Percentiles rank a stretch among this genome's conserved stretches.
Conservation (phyloP, 2,888 invertebrate species). For the Philereme vetulata region DNA sequence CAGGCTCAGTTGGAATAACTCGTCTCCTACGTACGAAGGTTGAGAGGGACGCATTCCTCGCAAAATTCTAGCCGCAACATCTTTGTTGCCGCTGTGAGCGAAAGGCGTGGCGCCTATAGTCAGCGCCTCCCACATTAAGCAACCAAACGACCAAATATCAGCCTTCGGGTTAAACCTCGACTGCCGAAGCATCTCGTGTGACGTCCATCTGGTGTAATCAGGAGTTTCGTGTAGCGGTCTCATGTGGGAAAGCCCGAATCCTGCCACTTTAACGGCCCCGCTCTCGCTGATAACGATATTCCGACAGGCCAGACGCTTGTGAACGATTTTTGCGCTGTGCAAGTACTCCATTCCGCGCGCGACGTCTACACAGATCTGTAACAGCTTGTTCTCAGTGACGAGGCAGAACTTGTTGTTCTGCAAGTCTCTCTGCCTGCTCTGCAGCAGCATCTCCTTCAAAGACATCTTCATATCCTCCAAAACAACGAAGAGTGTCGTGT, state of each 20-base stretch:
- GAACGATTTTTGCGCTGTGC: constrained; percentile 86
- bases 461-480: constrained; percentile 87
- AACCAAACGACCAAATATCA: constrained; percentile 93
- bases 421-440: constrained; percentile 82
- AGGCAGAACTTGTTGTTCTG: constrained; percentile 83
- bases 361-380: constrained; percentile 87
- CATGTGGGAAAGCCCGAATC: constrained; percentile 89
- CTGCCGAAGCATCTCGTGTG: constrained; percentile 89
- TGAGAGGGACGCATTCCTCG: constrained; percentile 89
- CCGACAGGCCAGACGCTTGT: constrained; percentile 88
- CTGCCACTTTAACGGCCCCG: constrained; percentile 88
- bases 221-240: constrained; percentile 85
- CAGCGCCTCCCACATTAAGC: constrained; percentile 92
- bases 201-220: constrained; percentile 91
- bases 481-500: constrained; percentile 89
- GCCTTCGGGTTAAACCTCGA: constrained; percentile 88
- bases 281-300: constrained; percentile 87
- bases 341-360: constrained; percentile 89
- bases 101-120: constrained; percentile 92
- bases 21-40: constrained; percentile 89
- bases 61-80: constrained; percentile 87
- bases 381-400: constrained; percentile 84
- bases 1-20: constrained; percentile 91
- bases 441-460: constrained; percentile 88
- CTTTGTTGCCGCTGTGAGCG: constrained; percentile 86